Evolutionary conservation across 1,140 invertebrate species (phyloP).

Genomic region (Megalopta genalis): DNA sequence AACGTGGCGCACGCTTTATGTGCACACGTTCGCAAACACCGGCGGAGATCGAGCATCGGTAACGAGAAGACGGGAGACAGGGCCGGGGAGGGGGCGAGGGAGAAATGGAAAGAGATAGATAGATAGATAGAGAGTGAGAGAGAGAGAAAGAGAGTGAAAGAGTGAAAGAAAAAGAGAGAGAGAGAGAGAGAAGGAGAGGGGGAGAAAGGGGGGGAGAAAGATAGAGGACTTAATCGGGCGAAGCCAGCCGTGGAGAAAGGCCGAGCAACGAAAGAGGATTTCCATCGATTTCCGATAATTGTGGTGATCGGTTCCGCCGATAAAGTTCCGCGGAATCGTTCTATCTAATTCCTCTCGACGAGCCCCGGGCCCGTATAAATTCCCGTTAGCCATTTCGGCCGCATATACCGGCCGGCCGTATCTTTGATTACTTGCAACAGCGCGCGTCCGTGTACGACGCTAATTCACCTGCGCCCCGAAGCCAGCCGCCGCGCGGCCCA

Average conservation of each 20-base stretch:
- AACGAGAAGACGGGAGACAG: constrained; percentile 8
- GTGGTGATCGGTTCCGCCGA: constrained; percentile 57
- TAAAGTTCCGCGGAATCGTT: constrained; percentile 60
- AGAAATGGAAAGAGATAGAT: no score
- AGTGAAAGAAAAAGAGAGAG: background rate
- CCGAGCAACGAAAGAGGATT: constrained; percentile 44
- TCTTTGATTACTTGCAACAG: constrained; percentile 40
- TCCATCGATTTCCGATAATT: constrained; percentile 58
- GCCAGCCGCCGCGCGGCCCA: background rate
- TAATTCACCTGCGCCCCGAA: constrained; percentile 24
- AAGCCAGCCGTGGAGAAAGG: background rate
- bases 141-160: no score
- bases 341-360: constrained; percentile 54
- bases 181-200: no score
- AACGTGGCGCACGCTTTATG: background rate
- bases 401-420: constrained; percentile 9
- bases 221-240: background rate
- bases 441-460: constrained; percentile 13
- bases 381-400: constrained; percentile 57
- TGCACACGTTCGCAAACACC: background rate
- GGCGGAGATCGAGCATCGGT: background rate
- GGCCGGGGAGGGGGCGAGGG: no score
- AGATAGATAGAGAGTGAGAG: no score
- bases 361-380: constrained; percentile 52
- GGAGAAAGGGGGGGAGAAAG: background rate